phyloP scores from a whole-genome alignment of 1,140 invertebrate species.

The Watersipora subatra region DNA sequence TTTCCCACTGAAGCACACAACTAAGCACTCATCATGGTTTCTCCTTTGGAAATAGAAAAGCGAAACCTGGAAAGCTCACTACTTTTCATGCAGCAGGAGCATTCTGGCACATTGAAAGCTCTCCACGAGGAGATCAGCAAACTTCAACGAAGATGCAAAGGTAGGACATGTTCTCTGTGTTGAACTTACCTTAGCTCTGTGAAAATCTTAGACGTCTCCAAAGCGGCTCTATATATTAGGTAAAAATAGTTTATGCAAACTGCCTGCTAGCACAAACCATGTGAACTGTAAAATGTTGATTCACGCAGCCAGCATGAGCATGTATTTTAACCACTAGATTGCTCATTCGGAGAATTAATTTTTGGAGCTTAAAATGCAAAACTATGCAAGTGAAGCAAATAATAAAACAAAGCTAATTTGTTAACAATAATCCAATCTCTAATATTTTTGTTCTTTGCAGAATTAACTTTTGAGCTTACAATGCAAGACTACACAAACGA shows the following conservation, averaged over 20 bases:
- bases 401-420: too few species aligned
- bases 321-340: too few species aligned
- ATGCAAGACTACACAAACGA: slow-evolving; percentile 20
- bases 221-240: neutral
- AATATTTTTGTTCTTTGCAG: slow-evolving; percentile 20
- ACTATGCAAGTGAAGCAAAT: too few species aligned
- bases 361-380: too few species aligned
- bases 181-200: too few species aligned
- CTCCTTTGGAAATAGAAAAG: slow-evolving; percentile 17
- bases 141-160: slow-evolving; percentile 28
- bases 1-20: neutral
- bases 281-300: neutral
- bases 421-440: too few species aligned
- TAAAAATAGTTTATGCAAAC: neutral
- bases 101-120: slow-evolving; percentile 25
- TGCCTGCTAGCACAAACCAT: neutral
- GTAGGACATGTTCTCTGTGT: too few species aligned
- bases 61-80: slow-evolving; percentile 27
- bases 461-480: slow-evolving; percentile 28
- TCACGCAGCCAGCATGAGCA: too few species aligned
- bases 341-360: too few species aligned
- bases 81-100: slow-evolving; percentile 31
- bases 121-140: slow-evolving; percentile 28
- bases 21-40: slow-evolving; percentile 15
- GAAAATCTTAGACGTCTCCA: too few species aligned